Base-by-base conservation (phyloP, 2,888 invertebrate genomes). In the Melanostoma scalare region DNA sequence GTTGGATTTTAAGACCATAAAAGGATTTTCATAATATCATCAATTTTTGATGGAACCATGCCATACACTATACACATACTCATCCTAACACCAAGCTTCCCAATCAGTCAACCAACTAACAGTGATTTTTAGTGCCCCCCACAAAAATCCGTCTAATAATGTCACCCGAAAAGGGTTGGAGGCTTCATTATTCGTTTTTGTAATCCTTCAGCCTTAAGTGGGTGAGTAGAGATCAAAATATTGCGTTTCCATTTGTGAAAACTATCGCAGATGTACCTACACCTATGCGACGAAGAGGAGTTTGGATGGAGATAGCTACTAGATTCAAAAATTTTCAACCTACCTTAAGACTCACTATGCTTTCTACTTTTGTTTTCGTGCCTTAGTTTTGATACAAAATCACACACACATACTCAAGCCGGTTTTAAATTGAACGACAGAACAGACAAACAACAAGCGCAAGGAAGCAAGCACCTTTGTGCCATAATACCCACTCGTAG, bases 1-100 rank as follows among this genome's bases (percentile, higher is more conserved):
- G 76, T 40, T 63, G 53, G 48, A 65, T 73, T 74, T 73, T 78
- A 84, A 84, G 69, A 84, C 79, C 84, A 79, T 84, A 84, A 84
- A 84, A 67, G 84, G 84, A 84, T 84, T 84, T 75, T 20, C 2
- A 31, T 55, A 84, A 74, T 36, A 44, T 31, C 58, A 84, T 84
- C 36, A 69, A 84, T 79, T 79, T 75, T 84, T 75, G 55, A 79
- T 84, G 71, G 20, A 61, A 61, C 42, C 61, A 61, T 50, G 31
- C 36, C 72, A 20, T 42, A 50, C 33, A 4, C 2, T 8, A 52
- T 52, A 33, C 3, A 6, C 6, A 52, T 8, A 1, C n/a, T 33
- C 38, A 30, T 20, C 20, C 20, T 20, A 20, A 20, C 35, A 40
- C 40, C 10, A 44, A 8, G 30, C 56, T 10, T 67, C 4, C 58